Base-by-base conservation (phyloP, 64 coral and sea anemone genomes). In the Pocillopora verrucosa region DNA sequence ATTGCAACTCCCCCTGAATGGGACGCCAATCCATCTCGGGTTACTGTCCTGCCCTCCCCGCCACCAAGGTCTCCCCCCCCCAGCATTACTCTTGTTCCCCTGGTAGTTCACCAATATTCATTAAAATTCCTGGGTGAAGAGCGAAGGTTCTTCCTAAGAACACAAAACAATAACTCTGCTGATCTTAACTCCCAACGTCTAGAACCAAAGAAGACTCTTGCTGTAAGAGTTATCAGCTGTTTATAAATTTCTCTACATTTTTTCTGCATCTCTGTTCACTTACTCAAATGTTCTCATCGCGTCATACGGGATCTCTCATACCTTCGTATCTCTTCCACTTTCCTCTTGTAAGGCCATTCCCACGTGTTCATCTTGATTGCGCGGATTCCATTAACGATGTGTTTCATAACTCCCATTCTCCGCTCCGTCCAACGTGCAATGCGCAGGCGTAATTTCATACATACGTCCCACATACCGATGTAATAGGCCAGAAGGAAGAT, bases 381-480 rank as follows among this genome's bases (percentile, higher is more conserved):
- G 14, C 88, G 82, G 35, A 96, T 88, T 75, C 87, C 90, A 9
- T 20, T 63, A 20, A 96, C 95, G 57, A 96, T 89, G 20, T 89
- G 90, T 73, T 68, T 87, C 22, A 96, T 88, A 9, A 93, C 83
- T 2, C 20, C 58, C 88, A 96, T 93, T 73, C 95, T 88, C 79
- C 89, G 83, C 45, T 91, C 95, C 9, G 82, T 84, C 84, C 83
- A 90, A 15, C 84, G 83, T 13, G 77, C 90, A 3, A 93, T 67
- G 16, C 91, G 86, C 30, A 79, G 13, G n/a, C 91, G 86, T 73
- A 96, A 34, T 61, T 93, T 96, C 69, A 90, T 64, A 56, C 95
- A 96, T n/a, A 96, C 91, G 72, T 96, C 95, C 95, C 95, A 96
- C 83, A 96, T 90, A 12, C 91, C 91, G 17, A 96, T 93, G 58